Percentiles rank a stretch among this genome's conserved stretches.
Evolutionary conservation across 2,888 invertebrate genomes (phyloP).

Genomic region (Netelia melanura): DNA sequence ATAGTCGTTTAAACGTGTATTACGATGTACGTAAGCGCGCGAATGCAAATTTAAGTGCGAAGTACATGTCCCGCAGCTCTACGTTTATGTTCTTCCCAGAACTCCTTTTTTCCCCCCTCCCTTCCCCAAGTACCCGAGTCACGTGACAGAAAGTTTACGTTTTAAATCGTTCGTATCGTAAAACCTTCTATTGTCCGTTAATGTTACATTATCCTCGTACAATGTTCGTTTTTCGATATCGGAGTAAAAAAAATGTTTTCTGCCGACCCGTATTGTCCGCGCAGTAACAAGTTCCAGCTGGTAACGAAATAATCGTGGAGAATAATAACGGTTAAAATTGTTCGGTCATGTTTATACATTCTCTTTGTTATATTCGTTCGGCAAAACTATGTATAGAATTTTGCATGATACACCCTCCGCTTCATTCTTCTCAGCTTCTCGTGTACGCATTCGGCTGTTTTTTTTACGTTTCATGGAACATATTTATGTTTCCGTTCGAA

Average conservation of each 20-base stretch:
- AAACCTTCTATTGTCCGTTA: too few species aligned
- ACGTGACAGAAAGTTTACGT: background rate
- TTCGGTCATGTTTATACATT: background rate
- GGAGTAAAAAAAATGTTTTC: too few species aligned
- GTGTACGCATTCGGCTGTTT: too few species aligned
- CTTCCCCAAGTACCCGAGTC: background rate
- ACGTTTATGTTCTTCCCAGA: background rate
- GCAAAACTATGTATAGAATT: conserved; percentile 17
- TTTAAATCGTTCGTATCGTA: background rate
- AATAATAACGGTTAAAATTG: too few species aligned
- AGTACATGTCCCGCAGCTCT: background rate
- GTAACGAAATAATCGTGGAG: too few species aligned
- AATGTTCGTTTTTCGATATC: too few species aligned
- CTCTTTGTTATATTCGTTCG: conserved; percentile 64
- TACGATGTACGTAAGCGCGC: background rate
- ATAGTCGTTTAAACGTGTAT: background rate
- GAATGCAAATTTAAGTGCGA: background rate
- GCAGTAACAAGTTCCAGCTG: too few species aligned
- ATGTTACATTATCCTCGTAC: too few species aligned
- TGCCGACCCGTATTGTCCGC: too few species aligned
- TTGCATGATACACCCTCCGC: background rate
- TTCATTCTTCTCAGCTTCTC: background rate
- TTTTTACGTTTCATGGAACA: too few species aligned
- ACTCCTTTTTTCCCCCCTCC: background rate
- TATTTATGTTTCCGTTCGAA: background rate